Conservation (phyloP, 2,888 invertebrate species). For the Cheilosia impressa region DNA sequence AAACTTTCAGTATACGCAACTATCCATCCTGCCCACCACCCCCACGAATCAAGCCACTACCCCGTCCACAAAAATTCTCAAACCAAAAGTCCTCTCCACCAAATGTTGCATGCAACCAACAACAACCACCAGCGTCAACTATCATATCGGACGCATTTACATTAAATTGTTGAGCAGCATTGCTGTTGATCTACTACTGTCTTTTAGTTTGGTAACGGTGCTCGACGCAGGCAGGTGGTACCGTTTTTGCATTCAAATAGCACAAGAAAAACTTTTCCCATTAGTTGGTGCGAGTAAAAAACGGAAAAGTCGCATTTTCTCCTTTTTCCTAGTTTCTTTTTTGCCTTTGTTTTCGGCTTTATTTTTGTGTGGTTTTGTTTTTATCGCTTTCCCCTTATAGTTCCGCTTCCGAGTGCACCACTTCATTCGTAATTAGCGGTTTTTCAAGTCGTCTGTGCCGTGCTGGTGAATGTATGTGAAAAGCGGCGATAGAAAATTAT, state of each 20-base stretch:
- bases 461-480: background rate
- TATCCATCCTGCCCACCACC: background rate
- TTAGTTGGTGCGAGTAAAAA: constrained; percentile 32
- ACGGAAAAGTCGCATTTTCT: constrained; percentile 36
- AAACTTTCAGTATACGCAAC: too few relatives aligned
- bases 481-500: background rate
- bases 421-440: background rate
- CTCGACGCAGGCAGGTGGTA: constrained; percentile 46
- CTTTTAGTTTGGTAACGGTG: constrained; percentile 60
- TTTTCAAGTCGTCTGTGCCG: constrained; percentile 5
- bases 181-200: constrained; percentile 15
- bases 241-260: constrained; percentile 24
- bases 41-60: background rate
- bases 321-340: constrained; percentile 40
- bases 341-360: constrained; percentile 40
- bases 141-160: background rate
- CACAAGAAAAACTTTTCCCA: constrained; percentile 8
- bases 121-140: constrained; percentile 6
- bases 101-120: constrained; percentile 46
- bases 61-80: background rate
- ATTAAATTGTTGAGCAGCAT: constrained; percentile 10
- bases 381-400: constrained; percentile 6
- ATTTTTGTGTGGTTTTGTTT: constrained; percentile 22
- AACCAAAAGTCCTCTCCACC: constrained; percentile 11
- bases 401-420: constrained; percentile 24